A percentile compares a stretch with the other conserved stretches of the same genome.
These are phyloP conservation scores for Raja brachyura DNA, from an alignment of 2,113 vertebrate species.

Conservation along the genomic window DNA sequence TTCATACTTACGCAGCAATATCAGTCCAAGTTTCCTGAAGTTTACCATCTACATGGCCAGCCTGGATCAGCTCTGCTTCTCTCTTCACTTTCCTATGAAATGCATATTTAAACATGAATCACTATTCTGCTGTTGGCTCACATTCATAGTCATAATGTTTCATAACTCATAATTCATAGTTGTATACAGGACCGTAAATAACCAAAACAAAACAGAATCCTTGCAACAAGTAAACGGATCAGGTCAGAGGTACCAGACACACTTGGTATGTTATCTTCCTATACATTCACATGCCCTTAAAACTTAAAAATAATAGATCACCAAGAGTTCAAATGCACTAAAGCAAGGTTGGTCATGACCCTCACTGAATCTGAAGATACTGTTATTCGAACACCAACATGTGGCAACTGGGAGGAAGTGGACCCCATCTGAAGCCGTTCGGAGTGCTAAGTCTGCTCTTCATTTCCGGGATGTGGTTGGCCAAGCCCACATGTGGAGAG, in stretches of 20 bases:
- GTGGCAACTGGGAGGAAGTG: no score
- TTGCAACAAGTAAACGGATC: background rate
- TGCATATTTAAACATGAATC: constrained; percentile 41
- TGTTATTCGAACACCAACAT: no score
- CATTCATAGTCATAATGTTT: background rate
- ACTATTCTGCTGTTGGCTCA: background rate
- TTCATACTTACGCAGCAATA: constrained; percentile 70
- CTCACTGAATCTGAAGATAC: no score
- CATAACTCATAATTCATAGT: background rate
- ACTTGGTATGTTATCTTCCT: background rate
- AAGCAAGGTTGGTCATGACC: no score
- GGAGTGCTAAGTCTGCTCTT: no score
- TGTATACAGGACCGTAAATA: background rate
- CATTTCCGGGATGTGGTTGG: no score
- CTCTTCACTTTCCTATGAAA: constrained; percentile 83
- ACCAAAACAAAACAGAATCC: background rate
- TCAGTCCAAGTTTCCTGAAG: constrained; percentile 89
- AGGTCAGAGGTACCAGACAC: background rate
- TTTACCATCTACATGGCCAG: constrained; percentile 86
- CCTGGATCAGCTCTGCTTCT: constrained; percentile 90
- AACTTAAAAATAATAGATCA: background rate
- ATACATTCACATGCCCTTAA: background rate
- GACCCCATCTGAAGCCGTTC: no score
- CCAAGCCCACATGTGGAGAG: no score
- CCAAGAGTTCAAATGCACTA: background rate